Percentiles rank a stretch among this genome's conserved stretches.
These are phyloP conservation scores for Larimichthys polyactis DNA, from an alignment of 2,113 vertebrate genomes.

Conservation along the genomic window DNA sequence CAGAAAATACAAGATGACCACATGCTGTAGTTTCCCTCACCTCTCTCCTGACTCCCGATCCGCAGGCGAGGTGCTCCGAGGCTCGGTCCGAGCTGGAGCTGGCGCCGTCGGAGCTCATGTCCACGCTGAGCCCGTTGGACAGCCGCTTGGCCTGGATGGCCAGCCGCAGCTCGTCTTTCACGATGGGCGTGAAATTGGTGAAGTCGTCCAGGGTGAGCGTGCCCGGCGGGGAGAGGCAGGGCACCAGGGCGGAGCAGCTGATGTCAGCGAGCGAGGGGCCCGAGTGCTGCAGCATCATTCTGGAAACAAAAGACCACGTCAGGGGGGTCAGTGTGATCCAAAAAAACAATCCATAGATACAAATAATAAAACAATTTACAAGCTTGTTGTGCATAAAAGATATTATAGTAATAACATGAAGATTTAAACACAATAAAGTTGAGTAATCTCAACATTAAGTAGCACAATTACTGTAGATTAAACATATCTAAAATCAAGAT, in stretches of 20 bases:
- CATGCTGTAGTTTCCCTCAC: constrained; percentile 73
- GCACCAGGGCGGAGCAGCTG: constrained; percentile 93
- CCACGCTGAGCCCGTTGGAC: constrained; percentile 86
- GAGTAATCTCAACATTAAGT: neutral
- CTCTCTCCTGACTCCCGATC: constrained; percentile 82
- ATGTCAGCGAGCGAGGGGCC: constrained; percentile 93
- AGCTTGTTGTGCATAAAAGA: neutral
- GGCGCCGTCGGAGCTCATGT: constrained; percentile 83
- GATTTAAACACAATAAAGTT: neutral
- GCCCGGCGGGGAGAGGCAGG: constrained; percentile 92
- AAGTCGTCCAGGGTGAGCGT: constrained; percentile 95
- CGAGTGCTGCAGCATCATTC: constrained; percentile 97
- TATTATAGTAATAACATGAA: neutral
- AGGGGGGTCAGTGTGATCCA: neutral
- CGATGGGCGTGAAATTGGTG: constrained; percentile 91
- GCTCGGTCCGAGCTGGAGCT: constrained; percentile 85
- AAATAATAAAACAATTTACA: neutral
- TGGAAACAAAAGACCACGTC: constrained; percentile 27
- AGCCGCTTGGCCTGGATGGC: constrained; percentile 93
- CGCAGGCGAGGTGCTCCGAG: constrained; percentile 56
- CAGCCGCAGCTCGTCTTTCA: constrained; percentile 94
- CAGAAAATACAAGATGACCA: too few relatives aligned
- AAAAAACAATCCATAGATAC: neutral
- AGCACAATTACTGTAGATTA: neutral
- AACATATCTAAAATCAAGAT: neutral